Base-by-base conservation (phyloP, 2,797 vertebrate genomes). In the Eremophila alpestris region DNA sequence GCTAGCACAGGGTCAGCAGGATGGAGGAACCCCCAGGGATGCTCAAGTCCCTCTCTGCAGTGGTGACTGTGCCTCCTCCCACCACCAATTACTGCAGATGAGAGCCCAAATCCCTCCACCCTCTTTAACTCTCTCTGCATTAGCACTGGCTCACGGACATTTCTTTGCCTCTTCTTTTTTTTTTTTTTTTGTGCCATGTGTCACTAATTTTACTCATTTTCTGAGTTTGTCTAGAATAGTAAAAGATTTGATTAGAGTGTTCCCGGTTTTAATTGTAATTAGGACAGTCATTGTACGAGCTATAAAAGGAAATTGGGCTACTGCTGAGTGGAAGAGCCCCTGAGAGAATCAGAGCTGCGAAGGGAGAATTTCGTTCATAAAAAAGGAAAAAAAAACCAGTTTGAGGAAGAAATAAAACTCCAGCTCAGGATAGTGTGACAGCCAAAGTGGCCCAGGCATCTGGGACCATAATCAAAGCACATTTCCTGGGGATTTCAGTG, bases 281-380 rank as follows among this genome's bases (percentile, higher is more conserved):
- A 97, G 95, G 95, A 93, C 95, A 96, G 83, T 91, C 95, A 97
- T 97, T 97, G 94, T 95, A 93, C 7, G 1, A 92, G 89, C 95
- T 96, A 96, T 96, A 96, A 95, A 97, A 95, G 93, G 96, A 96
- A 97, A 97, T 96, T 96, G 95, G 94, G 93, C 95, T 97, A 90
- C 95, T 1, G 24, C 92, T 83, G 95, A 85, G 95, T 94, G 89
- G 93, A 95, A 95, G 90, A 95, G 87, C 89, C 93, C 89, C 94
- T 84, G 81, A 93, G 94, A 96, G 94, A 92, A 94, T 73, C 88
- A 79, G 90, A 94, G 80, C 64, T 86, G 79, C 2, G 0, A 89
- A 81, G 85, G 82, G 85, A 94, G 87, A 93, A 95, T 67, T 93
- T 93, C 77, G 71, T 96, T 96, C 92, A 96, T 96, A 93, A 94